phyloP scores from a whole-genome alignment of 2,113 vertebrate genomes.

The Nipponia nippon region DNA sequence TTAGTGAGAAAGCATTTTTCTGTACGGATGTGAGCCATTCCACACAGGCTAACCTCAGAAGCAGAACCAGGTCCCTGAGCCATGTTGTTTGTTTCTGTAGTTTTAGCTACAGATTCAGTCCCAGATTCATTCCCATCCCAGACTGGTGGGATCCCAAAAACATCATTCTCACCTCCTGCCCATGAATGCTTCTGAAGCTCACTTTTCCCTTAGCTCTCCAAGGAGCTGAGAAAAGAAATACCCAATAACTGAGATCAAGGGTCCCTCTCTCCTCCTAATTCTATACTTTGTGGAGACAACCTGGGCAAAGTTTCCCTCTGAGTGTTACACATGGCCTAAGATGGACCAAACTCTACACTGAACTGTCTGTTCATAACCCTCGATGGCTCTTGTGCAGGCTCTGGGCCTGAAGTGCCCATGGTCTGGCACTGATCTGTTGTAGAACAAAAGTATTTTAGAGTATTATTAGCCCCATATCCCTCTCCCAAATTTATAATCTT shows the following conservation, averaged over 20 bases:
- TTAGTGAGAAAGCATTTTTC: neutral
- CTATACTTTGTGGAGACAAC: neutral
- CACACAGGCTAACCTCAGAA: neutral
- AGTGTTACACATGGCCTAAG: neutral
- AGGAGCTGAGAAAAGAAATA: neutral
- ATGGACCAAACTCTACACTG: neutral
- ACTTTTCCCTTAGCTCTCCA: neutral
- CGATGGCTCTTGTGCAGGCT: neutral
- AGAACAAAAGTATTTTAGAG: neutral
- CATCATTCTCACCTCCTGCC: neutral
- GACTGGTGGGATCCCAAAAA: neutral
- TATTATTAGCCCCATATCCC: neutral
- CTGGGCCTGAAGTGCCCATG: neutral
- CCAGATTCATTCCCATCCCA: neutral
- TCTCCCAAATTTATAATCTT: neutral
- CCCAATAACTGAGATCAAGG: neutral
- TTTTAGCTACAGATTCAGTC: neutral
- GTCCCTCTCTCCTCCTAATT: neutral
- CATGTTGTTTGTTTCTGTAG: neutral
- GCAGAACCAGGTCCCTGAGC: neutral
- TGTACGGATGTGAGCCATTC: rapidly evolving
- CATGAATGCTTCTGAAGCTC: neutral
- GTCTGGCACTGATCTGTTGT: neutral
- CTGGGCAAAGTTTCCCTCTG: neutral
- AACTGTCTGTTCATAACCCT: neutral